Base-by-base conservation (phyloP, 2,888 invertebrate species). In the Tetragonula carbonaria region DNA sequence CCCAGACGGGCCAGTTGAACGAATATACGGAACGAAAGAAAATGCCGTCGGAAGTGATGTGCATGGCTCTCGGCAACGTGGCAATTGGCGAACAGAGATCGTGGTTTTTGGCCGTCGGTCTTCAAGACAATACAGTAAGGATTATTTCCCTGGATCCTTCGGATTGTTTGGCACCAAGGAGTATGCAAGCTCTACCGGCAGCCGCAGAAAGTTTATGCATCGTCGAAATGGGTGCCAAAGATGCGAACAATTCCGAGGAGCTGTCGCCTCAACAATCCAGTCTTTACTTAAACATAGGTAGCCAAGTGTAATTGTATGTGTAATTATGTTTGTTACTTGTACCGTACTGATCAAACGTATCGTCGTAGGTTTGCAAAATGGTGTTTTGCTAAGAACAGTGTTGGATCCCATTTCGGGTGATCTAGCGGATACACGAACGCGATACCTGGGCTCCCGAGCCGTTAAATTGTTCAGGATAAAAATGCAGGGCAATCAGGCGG, bases 21-120 rank as follows among this genome's bases (percentile, higher is more conserved):
- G 99, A 99, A 94, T 99, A 99, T 94, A 99, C 99, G 14, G 99
- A 99, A 94, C 96, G 99, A 16, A 99, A 99, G 93, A 98, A 99
- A 93, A 97, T 99, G 97, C 98, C 98, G 11, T 97, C 98, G 0
- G 99, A 99, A 95, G 99, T 99, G 0, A 97, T 99, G 89, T 99
- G 99, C 94, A 99, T 99, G 99, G 99, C 99, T 0, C 95, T 99
- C 83, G 99, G 99, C 0, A 98, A 98, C 77, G 99, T 99, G 0
- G 98, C 99, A 0, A 96, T 97, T 2, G 99, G 99, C 8, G 99
- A 99, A 94, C 98, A 98, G 93, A 95, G 99, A 83, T 98, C 98
- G 0, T 97, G 98, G 96, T 99, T 99, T 94, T 96, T 99, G 91
- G 99, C 99, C 83, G 99, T 99, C 53, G 99, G 99, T 2, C 95